phyloP scores from a whole-genome alignment of 2,113 vertebrate species.

The Taxidea taxus region DNA sequence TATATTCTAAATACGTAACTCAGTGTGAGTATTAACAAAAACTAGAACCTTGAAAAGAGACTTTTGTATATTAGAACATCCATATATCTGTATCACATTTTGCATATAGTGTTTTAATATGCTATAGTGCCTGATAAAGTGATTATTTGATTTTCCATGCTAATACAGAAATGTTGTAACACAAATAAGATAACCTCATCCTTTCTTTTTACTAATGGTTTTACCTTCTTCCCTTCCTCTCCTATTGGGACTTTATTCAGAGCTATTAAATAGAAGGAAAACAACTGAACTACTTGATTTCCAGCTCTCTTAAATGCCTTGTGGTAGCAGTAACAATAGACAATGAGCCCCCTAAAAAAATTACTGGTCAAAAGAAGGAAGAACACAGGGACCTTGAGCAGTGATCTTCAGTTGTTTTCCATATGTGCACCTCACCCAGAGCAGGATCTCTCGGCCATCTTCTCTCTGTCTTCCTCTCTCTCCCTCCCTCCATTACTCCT shows the following conservation, averaged over 20 bases:
- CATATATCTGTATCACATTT: background rate
- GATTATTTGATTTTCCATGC: background rate
- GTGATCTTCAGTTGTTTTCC: background rate
- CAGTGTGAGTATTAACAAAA: constrained; percentile 23
- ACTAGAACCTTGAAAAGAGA: background rate
- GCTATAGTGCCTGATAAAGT: background rate
- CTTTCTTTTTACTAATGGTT: background rate
- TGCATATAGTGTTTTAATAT: background rate
- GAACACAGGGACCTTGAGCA: background rate
- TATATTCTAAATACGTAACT: background rate
- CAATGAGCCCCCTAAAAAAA: background rate
- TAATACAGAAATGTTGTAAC: background rate
- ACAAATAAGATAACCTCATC: background rate
- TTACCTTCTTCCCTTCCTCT: background rate
- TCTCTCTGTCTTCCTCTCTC: background rate
- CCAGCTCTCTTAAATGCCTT: background rate
- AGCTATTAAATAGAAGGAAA: background rate
- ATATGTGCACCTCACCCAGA: background rate
- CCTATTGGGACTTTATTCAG: background rate
- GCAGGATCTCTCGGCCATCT: background rate
- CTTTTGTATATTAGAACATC: background rate
- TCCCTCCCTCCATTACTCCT: background rate
- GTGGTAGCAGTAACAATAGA: background rate
- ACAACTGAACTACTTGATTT: background rate
- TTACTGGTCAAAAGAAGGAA: background rate